Percentiles rank a stretch among this genome's conserved stretches.
Conservation (phyloP, 2,888 invertebrate genomes). For the Caenorhabditis sp. region DNA sequence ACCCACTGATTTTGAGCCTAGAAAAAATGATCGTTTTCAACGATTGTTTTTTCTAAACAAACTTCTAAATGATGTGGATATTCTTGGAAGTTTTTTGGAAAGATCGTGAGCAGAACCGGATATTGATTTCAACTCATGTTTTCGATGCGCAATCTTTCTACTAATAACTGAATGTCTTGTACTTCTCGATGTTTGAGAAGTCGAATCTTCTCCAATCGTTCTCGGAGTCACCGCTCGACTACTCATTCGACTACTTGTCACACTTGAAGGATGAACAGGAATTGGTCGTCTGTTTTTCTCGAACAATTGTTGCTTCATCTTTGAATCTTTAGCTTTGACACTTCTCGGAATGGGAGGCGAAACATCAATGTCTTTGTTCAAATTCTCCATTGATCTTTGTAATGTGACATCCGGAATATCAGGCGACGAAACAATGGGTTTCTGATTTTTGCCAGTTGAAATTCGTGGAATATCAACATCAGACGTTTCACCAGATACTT, state of each 20-base stretch:
- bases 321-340: not conserved
- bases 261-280: constrained; percentile 11
- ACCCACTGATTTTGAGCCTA: constrained; percentile 31
- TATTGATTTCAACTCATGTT: constrained; percentile 35
- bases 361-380: constrained; percentile 21
- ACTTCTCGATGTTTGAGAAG: constrained; percentile 38
- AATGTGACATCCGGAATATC: constrained; percentile 49
- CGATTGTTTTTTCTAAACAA: not conserved
- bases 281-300: not conserved
- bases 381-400: constrained; percentile 39
- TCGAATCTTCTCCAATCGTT: constrained; percentile 26
- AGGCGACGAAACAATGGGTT: constrained; percentile 38
- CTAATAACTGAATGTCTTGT: constrained; percentile 44
- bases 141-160: constrained; percentile 45
- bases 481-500: constrained; percentile 37
- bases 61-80: constrained; percentile 18
- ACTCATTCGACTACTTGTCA: constrained; percentile 21
- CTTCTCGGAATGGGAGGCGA: constrained; percentile 4
- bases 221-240: constrained; percentile 25
- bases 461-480: constrained; percentile 43
- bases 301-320: not conserved
- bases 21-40: not conserved
- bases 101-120: constrained; percentile 28
- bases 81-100: not conserved
- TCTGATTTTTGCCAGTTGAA: constrained; percentile 7